Conservation (phyloP, 2,888 invertebrate genomes). For the Ochropleura plecta region DNA sequence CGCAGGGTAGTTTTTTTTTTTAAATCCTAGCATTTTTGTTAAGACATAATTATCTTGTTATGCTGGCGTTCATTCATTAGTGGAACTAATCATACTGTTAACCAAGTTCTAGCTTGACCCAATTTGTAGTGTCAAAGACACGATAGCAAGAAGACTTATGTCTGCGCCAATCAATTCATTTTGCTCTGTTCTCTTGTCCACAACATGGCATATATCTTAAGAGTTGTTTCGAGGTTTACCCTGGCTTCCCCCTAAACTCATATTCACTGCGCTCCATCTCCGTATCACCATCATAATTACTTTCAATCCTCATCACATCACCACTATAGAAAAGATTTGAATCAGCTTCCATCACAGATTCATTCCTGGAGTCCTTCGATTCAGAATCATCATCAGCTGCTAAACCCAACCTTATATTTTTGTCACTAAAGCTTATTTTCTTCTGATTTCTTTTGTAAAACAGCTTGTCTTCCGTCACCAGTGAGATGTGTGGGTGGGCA, state of each 20-base stretch:
- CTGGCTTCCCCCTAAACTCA: neutral
- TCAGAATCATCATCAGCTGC: conserved; percentile 9
- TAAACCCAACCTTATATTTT: neutral
- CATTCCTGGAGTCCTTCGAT: conserved; percentile 11
- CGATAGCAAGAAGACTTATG: neutral
- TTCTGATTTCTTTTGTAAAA: conserved; percentile 20
- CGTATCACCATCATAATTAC: conserved; percentile 25
- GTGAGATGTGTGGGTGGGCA: conserved; percentile 48
- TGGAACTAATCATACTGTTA: neutral
- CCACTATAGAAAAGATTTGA: neutral
- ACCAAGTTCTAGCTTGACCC: neutral
- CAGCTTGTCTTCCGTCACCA: conserved; percentile 26
- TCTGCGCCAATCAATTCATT: too few species aligned
- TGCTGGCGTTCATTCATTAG: neutral
- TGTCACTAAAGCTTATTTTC: conserved; percentile 48
- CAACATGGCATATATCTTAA: too few species aligned
- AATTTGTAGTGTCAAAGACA: neutral
- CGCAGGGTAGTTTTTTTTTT: neutral
- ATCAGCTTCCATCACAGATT: neutral
- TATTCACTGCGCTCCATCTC: conserved; percentile 43
- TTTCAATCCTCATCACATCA: conserved; percentile 21
- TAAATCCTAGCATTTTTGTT: neutral
- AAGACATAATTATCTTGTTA: neutral
- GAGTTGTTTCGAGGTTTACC: neutral
- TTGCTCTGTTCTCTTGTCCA: neutral